phyloP scores from a whole-genome alignment of 2,113 vertebrate genomes.

The Nannobrachium achirus region DNA sequence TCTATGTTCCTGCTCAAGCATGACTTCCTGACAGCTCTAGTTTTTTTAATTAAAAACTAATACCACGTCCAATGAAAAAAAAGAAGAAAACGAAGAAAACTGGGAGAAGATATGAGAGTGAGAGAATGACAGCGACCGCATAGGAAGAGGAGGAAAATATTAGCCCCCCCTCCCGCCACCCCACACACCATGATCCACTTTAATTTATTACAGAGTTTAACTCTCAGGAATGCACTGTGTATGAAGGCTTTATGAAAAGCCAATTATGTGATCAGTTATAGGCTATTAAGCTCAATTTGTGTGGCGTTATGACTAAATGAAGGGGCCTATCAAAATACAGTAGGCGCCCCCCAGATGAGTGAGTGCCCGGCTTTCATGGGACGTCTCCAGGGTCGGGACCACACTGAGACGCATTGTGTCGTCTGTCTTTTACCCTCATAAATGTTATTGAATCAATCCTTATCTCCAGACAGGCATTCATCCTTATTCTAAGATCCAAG shows the following conservation, averaged over 20 bases:
- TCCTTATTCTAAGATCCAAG: constrained; percentile 4
- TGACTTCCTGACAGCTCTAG: constrained; percentile 72
- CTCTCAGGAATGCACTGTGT: constrained; percentile 62
- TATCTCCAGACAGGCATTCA: constrained; percentile 37
- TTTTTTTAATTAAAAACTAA: constrained; percentile 77
- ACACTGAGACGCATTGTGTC: constrained; percentile 36
- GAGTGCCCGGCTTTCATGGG: constrained; percentile 25
- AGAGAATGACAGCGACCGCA: constrained; percentile 33
- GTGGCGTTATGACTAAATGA: constrained; percentile 59
- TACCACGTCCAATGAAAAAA: constrained; percentile 23
- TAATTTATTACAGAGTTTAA: constrained; percentile 69
- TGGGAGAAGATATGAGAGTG: constrained; percentile 25
- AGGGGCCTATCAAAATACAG: constrained; percentile 61
- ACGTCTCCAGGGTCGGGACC: constrained; percentile 15
- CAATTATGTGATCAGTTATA: constrained; percentile 72
- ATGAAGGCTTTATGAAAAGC: constrained; percentile 45
- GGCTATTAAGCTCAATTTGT: constrained; percentile 63
- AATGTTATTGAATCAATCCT: constrained; percentile 29
- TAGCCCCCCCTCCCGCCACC: constrained; percentile 24
- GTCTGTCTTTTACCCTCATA: constrained; percentile 9
- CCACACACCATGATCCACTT: neutral
- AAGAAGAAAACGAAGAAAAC: constrained; percentile 20
- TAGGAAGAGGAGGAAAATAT: constrained; percentile 53
- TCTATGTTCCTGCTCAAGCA: constrained; percentile 70
- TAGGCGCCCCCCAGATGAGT: constrained; percentile 39